These are phyloP conservation scores for Pterocles orientalis DNA, from an alignment of 2,113 vertebrate genomes.

Conservation along the genomic window DNA sequence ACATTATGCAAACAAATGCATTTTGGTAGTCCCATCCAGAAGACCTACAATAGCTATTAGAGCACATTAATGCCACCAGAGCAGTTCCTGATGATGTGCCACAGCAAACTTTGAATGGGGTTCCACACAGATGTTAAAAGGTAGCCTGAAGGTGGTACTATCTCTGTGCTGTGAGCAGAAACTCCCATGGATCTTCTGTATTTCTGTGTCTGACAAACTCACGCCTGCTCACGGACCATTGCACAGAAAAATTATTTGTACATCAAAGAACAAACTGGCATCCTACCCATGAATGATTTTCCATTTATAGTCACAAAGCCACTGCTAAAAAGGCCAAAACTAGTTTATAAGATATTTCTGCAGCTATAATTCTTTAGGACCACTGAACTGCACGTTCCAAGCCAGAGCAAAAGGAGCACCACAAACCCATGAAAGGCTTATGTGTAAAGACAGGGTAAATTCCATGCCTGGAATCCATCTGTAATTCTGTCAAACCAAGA, in stretches of 20 bases:
- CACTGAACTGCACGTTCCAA: constrained; percentile 52
- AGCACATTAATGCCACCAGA: background rate
- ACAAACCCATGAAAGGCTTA: constrained; percentile 58
- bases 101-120: background rate
- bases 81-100: background rate
- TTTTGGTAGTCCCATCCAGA: background rate
- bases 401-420: constrained; percentile 60
- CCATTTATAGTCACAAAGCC: constrained; percentile 51
- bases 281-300: constrained; percentile 6
- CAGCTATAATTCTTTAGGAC: constrained; percentile 53
- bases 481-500: constrained; percentile 51
- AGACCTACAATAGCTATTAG: background rate
- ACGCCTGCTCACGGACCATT: background rate
- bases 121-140: background rate
- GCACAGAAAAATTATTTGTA: background rate
- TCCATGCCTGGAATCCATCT: constrained; percentile 44
- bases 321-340: constrained; percentile 24
- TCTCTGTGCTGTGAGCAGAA: background rate
- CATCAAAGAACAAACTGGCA: constrained; percentile 32
- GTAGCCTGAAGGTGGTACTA: background rate
- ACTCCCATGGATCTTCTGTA: background rate
- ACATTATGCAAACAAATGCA: background rate
- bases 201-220: background rate
- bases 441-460: constrained; percentile 55
- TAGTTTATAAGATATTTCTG: constrained; percentile 39